phyloP scores from a whole-genome alignment of 2,797 vertebrate genomes.

The Meriones psammophilus region DNA sequence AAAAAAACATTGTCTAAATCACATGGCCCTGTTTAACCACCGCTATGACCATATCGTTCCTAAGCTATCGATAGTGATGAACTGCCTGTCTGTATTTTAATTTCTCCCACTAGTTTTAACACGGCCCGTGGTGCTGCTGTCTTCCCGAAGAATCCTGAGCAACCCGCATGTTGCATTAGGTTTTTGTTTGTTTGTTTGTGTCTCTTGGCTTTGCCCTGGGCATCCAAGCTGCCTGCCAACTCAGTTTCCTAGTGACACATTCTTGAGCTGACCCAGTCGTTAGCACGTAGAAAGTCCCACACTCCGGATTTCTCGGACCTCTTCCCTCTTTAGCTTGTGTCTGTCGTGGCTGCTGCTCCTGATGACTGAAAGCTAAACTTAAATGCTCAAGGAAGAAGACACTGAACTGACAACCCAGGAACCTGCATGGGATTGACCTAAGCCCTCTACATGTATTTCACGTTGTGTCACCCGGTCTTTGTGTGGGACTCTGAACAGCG shows the following conservation, averaged over 20 bases:
- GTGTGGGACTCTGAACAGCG: no score
- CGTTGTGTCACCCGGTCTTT: no score
- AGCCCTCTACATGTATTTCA: no score
- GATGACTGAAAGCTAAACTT: not conserved
- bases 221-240: rapidly evolving
- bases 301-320: not conserved
- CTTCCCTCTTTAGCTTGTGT: not conserved
- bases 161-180: not conserved
- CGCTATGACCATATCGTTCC: not conserved
- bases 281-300: not conserved
- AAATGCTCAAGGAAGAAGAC: not conserved
- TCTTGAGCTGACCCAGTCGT: not conserved
- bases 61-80: slow-evolving; percentile 30
- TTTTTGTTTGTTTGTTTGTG: not conserved
- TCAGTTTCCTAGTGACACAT: rapidly evolving
- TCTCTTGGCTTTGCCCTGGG: not conserved
- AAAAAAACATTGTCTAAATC: slow-evolving; percentile 29
- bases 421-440: no score
- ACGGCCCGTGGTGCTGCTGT: not conserved
- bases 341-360: not conserved
- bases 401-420: no score
- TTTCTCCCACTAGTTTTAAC: not conserved
- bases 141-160: not conserved
- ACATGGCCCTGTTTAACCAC: not conserved
- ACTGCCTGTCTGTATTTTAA: not conserved